Conservation (phyloP, 2,113 vertebrate species). For the Nicator chloris region DNA sequence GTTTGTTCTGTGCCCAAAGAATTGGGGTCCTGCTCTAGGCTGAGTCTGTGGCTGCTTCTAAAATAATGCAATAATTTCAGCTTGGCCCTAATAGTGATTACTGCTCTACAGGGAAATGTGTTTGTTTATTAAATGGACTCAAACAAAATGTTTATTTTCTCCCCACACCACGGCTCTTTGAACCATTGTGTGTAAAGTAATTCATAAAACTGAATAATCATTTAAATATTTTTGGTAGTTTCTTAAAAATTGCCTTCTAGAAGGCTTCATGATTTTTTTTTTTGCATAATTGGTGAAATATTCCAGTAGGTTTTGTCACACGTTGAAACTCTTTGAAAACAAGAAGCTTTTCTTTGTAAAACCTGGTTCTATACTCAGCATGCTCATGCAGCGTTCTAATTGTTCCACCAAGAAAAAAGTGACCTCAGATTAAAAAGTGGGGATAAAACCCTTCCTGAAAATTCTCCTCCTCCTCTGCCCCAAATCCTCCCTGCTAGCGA, state of each 20-base stretch:
- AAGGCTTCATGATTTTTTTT: not conserved
- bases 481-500: not conserved
- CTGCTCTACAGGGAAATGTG: not conserved
- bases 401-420: not conserved
- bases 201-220: not conserved
- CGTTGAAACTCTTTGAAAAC: not conserved
- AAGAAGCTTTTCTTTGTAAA: not conserved
- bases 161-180: not conserved
- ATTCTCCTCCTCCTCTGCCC: fast-evolving
- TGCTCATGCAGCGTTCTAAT: not conserved
- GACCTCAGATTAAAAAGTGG: no score
- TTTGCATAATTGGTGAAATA: not conserved
- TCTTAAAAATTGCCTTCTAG: not conserved
- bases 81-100: not conserved
- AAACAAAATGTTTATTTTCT: not conserved
- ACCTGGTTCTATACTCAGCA: not conserved
- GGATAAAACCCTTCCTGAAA: not conserved
- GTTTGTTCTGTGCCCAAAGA: not conserved
- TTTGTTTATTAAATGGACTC: not conserved
- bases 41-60: not conserved
- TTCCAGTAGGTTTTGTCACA: not conserved
- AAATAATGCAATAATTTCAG: not conserved
- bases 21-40: not conserved
- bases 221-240: not conserved
- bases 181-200: not conserved